Base-by-base conservation (phyloP, 2,888 invertebrate species). In the Hypomecis punctinalis region DNA sequence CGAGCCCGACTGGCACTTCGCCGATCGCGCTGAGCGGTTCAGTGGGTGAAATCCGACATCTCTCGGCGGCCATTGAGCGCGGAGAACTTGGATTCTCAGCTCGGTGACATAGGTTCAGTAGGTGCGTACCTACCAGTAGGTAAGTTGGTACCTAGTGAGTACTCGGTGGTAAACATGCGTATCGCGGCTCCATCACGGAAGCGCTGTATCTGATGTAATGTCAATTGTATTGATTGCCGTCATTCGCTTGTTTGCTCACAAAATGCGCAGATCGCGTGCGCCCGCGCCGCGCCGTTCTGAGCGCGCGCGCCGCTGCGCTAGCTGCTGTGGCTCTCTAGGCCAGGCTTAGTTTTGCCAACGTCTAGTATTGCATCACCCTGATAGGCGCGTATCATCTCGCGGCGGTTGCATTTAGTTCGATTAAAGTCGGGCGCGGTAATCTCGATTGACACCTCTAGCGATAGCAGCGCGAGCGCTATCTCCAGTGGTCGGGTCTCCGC, bases 361-460 rank as follows among this genome's bases (percentile, higher is more conserved):
- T 11, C 13, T 45, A 0, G 6, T 47, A 33, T 47, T 47, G 47
- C 47, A 23, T 47, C 47, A 47, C 33, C 35, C 2, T 47, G 61
- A 49, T 58, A 55, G 46, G 68, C 63, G 63, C 69, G 69, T 68
- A 74, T 71, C 74, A 74, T 58, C 71, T 61, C 60, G 48, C 60
- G 36, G 10, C 46, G 46, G 55, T 49, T 42, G 61, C 49, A 33
- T 35, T 10, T 63, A 52, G 69, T 59, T 63, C 5, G 6, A 39
- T 37, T 23, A 39, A n/a, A n/a, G 8, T 35, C 23, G 45, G 35
- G 9, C 47, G 47, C 36, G 37, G 55, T 46, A 48, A 56, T 56
- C 56, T 47, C 46, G 46, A 46, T 55, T 45, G 47, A 37, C 23
- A 47, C 47, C 35, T 47, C 47, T 47, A 35, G 5, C 33, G 47